A percentile compares a stretch with the other conserved stretches of the same genome.
phyloP scores from a whole-genome alignment of 2,888 invertebrate species.

The Meteorus colon region DNA sequence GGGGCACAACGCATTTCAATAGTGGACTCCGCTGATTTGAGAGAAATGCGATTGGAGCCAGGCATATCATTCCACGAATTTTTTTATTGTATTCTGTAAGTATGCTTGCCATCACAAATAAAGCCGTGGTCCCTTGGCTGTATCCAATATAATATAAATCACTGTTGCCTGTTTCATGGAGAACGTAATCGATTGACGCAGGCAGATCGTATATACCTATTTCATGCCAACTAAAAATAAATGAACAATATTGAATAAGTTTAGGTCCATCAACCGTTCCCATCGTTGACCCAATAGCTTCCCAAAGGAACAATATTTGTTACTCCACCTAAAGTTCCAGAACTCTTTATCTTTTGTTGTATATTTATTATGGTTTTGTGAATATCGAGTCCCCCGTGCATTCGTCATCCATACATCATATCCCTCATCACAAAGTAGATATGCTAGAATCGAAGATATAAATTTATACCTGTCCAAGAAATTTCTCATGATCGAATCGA shows the following conservation, averaged over 20 bases:
- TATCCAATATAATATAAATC: conserved; percentile 77
- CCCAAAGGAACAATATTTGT: not conserved
- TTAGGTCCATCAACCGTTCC: conserved; percentile 32
- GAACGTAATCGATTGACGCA: conserved; percentile 76
- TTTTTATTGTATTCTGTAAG: conserved; percentile 71
- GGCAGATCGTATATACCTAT: conserved; percentile 78
- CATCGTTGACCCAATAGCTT: too few species aligned
- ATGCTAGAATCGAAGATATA: conserved; percentile 57
- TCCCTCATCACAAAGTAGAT: conserved; percentile 65
- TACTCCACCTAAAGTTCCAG: conserved; percentile 70
- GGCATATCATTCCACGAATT: conserved; percentile 68
- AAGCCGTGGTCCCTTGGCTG: conserved; percentile 76
- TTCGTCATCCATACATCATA: conserved; percentile 71
- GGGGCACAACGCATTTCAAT: conserved; percentile 64
- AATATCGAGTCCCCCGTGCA: conserved; percentile 69
- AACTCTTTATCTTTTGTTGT: conserved; percentile 67
- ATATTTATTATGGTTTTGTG: conserved; percentile 65
- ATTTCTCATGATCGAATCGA: too few species aligned
- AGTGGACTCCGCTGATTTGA: conserved; percentile 68
- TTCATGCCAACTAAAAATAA: conserved; percentile 76
- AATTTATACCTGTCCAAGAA: too few species aligned
- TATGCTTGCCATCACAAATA: conserved; percentile 70
- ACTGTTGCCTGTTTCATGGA: conserved; percentile 71
- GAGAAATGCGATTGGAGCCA: conserved; percentile 72
- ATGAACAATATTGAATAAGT: conserved; percentile 19